A percentile compares a stretch with the other conserved stretches of the same genome.
Conservation (phyloP, 2,888 invertebrate species). For the Tachina lurida region DNA sequence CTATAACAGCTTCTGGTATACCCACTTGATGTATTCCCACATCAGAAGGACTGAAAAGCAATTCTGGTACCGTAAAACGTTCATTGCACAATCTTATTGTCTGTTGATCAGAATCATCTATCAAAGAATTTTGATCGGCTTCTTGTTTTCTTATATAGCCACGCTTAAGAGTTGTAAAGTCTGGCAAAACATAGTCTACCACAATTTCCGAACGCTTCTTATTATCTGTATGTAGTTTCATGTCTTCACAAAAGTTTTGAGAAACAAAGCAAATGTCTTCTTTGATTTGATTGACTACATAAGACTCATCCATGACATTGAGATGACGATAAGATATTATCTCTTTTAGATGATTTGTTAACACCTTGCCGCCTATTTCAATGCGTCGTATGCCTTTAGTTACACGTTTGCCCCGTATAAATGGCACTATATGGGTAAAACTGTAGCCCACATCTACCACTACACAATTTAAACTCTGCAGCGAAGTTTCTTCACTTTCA, state of each 20-base stretch:
- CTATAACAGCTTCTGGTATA: conserved; percentile 93
- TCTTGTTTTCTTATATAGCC: conserved; percentile 85
- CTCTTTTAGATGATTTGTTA: conserved; percentile 99
- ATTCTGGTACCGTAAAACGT: conserved; percentile 96
- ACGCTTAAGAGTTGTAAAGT: conserved; percentile 94
- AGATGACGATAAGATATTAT: conserved; percentile 97
- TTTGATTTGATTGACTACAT: conserved; percentile 98
- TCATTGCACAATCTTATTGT: conserved; percentile 95
- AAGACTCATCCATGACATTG: conserved; percentile 99
- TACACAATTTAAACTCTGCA: conserved; percentile 87
- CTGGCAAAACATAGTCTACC: conserved; percentile 97
- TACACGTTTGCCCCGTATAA: conserved; percentile 89
- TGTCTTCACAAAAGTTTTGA: conserved; percentile 90
- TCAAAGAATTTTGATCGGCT: conserved; percentile 70
- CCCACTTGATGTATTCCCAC: conserved; percentile 96
- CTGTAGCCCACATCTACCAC: conserved; percentile 98
- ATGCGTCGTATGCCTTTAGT: conserved; percentile 90
- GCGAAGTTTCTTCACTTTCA: conserved; percentile 83
- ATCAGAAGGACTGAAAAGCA: conserved; percentile 96
- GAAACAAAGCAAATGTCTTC: conserved; percentile 98
- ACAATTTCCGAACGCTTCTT: conserved; percentile 88
- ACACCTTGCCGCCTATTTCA: conserved; percentile 97
- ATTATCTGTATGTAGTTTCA: conserved; percentile 87
- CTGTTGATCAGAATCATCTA: conserved; percentile 85
- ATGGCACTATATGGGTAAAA: conserved; percentile 97